phyloP scores from a whole-genome alignment of 2,113 vertebrate species.

The Alethe castanea region DNA sequence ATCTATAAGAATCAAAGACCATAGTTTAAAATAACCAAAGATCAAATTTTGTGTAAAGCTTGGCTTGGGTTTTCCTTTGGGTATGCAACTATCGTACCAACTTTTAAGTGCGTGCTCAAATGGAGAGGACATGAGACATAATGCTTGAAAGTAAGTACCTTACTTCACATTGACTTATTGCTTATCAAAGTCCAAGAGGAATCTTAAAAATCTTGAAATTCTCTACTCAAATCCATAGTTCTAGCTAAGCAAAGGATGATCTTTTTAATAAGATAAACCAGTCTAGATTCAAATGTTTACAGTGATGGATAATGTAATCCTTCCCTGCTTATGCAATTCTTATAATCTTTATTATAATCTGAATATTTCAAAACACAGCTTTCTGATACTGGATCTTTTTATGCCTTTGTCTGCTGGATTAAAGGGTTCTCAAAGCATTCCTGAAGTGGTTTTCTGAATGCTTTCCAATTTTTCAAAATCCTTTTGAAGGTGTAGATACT shows the following conservation, averaged over 20 bases:
- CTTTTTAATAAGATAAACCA: not conserved
- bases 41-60: not conserved
- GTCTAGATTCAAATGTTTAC: not conserved
- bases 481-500: slow-evolving; percentile 52
- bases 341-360: not conserved
- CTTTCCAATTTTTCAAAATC: slow-evolving; percentile 47
- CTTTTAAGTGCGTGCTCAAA: not conserved
- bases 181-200: not conserved
- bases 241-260: not conserved
- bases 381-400: slow-evolving; percentile 44
- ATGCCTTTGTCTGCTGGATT: slow-evolving; percentile 54
- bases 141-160: not conserved
- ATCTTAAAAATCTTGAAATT: not conserved
- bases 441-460: slow-evolving; percentile 41
- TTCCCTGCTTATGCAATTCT: not conserved
- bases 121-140: not conserved
- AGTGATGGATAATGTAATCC: not conserved
- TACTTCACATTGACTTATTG: not conserved
- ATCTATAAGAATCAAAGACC: not conserved
- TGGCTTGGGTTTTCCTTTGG: not conserved
- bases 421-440: slow-evolving; percentile 60
- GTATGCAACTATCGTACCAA: not conserved
- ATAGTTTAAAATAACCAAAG: not conserved
- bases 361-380: slow-evolving; percentile 25
- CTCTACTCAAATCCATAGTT: not conserved